Evolutionary conservation across 2,113 vertebrate genomes (phyloP).

Genomic region (Rissa tridactyla): DNA sequence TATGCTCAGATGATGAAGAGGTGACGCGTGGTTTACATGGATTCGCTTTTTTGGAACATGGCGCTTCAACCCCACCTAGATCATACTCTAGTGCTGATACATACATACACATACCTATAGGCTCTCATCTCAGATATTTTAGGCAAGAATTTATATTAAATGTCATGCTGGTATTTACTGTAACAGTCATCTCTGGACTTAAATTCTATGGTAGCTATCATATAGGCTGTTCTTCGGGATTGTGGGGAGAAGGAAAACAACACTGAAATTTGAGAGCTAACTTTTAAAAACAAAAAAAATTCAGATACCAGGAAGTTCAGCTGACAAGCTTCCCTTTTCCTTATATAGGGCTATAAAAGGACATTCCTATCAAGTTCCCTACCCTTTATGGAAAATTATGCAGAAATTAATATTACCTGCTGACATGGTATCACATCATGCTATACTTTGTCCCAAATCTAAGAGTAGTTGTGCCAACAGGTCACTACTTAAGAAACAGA

Average conservation of each 20-base stretch:
- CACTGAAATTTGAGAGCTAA: neutral
- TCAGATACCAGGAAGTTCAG: neutral
- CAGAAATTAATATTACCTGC: neutral
- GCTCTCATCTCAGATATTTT: neutral
- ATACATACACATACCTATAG: neutral
- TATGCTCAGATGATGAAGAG: slow-evolving; percentile 8
- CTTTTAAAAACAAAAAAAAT: neutral
- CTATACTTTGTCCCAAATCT: neutral
- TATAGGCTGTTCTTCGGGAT: neutral
- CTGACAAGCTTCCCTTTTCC: neutral
- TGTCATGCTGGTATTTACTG: slow-evolving; percentile 9
- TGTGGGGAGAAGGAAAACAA: neutral
- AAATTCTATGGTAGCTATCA: neutral
- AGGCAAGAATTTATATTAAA: slow-evolving; percentile 4
- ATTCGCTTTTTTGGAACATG: neutral
- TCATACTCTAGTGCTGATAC: neutral
- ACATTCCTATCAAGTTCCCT: neutral
- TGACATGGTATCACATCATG: neutral
- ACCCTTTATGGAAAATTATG: neutral
- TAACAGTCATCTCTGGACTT: neutral
- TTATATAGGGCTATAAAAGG: neutral
- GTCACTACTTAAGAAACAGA: neutral
- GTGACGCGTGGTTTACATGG: neutral
- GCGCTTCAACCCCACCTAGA: neutral
- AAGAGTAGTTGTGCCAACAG: neutral